Conservation (phyloP, 2,113 vertebrate genomes). For the Malurus alboscapulatus region DNA sequence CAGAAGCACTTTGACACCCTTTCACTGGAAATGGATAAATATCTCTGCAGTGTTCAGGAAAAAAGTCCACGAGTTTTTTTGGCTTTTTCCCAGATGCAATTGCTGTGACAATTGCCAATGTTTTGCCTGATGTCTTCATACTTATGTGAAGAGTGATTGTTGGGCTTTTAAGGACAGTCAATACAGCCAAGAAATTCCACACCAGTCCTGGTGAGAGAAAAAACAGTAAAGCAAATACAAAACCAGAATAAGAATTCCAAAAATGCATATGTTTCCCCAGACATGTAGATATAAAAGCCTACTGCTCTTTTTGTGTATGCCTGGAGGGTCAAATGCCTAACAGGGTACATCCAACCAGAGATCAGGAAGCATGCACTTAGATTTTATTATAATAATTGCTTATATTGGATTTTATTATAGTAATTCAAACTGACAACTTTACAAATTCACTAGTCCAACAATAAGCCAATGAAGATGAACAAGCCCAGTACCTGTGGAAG, state of each 20-base stretch:
- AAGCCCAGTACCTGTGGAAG: neutral
- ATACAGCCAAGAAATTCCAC: neutral
- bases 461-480: neutral
- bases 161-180: neutral
- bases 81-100: conserved; percentile 2
- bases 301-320: neutral
- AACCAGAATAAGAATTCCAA: neutral
- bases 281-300: neutral
- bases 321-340: neutral
- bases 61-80: neutral
- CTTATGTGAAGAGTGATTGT: neutral
- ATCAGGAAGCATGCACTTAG: neutral
- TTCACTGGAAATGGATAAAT: conserved; percentile 44
- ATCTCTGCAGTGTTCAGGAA: conserved; percentile 28
- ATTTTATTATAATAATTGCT: neutral
- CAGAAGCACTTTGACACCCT: conserved; percentile 5
- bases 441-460: neutral
- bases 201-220: neutral
- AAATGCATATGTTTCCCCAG: neutral
- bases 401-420: neutral
- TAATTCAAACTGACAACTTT: neutral
- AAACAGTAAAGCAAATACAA: neutral
- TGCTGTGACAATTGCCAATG: neutral
- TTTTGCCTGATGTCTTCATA: conserved; percentile 12
- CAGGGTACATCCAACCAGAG: neutral